Base-by-base conservation (phyloP, 2,113 vertebrate genomes). In the Petaurus breviceps region DNA sequence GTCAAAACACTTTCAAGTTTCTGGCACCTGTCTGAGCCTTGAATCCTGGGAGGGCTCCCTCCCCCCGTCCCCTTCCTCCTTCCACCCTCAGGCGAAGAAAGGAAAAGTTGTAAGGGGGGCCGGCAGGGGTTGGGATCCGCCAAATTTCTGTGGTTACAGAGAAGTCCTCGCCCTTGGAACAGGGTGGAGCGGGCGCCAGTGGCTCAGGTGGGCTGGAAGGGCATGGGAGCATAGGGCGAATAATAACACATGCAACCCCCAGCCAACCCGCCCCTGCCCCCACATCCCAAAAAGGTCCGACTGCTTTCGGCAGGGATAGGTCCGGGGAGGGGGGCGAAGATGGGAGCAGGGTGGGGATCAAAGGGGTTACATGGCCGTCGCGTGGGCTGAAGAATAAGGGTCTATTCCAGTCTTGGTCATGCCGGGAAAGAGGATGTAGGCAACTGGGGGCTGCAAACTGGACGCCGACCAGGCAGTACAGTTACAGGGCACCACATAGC, bases 371-470 rank as follows among this genome's bases (percentile, higher is more conserved):
- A 99, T 99, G 98, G 99, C 99, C 95, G 99, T 97, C 96, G 99
- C 99, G 89, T 99, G 99, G 98, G 99, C 99, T 98, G 99, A 99
- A 94, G 99, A 99, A 97, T 99, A 99, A 92, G 99, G 99, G 97
- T 99, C 99, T 99, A 99, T 98, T 98, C 99, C 99, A 99, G 99
- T 99, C 99, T 99, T 99, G 99, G 99, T 99, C 99, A 99, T 99
- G 99, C 99, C 99, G 89, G 99, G 99, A 98, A 99, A 99, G 98
- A 99, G 99, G 99, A 99, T 99, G 99, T 99, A 99, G 99, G 99
- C 99, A 98, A 99, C 99, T 24, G 99, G 99, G 98, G 99, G 99
- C 98, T 99, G 99, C 99, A 99, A 99, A 99, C 99, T 99, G 95
- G 99, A 99, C 96, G 99, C 96, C 92, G 99, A 99, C 99, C 99